These are phyloP conservation scores for Pampus argenteus DNA, from an alignment of 2,797 vertebrate genomes.

Conservation along the genomic window DNA sequence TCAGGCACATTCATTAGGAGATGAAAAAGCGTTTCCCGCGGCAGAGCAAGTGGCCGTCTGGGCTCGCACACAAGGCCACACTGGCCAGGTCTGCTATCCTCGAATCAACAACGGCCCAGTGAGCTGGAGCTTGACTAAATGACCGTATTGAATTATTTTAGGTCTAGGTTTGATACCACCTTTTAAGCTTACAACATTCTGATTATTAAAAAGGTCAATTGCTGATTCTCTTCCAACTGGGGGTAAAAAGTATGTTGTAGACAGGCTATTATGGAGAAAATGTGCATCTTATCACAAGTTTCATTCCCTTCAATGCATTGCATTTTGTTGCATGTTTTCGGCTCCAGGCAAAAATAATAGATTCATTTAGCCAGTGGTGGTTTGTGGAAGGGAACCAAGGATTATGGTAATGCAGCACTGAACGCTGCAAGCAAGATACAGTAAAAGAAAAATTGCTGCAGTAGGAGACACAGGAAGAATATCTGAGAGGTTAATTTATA, in stretches of 20 bases:
- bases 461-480: constrained; percentile 71
- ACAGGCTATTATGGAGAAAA: constrained; percentile 65
- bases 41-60: constrained; percentile 77
- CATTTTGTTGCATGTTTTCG: constrained; percentile 83
- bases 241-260: constrained; percentile 43
- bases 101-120: constrained; percentile 42
- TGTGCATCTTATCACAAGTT: constrained; percentile 69
- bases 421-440: constrained; percentile 79
- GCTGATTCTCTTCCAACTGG: constrained; percentile 41
- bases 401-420: constrained; percentile 82
- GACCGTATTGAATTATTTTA: constrained; percentile 29
- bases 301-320: constrained; percentile 77
- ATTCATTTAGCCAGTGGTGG: constrained; percentile 86
- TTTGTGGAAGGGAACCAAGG: constrained; percentile 83
- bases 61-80: constrained; percentile 73
- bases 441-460: constrained; percentile 74
- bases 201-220: constrained; percentile 69
- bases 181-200: constrained; percentile 35
- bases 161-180: constrained; percentile 30
- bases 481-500: constrained; percentile 77
- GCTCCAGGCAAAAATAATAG: constrained; percentile 84
- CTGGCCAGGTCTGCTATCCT: constrained; percentile 59
- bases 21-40: constrained; percentile 86
- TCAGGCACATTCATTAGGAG: constrained; percentile 89
- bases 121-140: constrained; percentile 37